These are phyloP conservation scores for Sparidentex hasta DNA, from an alignment of 2,797 vertebrate genomes.

Conservation along the genomic window DNA sequence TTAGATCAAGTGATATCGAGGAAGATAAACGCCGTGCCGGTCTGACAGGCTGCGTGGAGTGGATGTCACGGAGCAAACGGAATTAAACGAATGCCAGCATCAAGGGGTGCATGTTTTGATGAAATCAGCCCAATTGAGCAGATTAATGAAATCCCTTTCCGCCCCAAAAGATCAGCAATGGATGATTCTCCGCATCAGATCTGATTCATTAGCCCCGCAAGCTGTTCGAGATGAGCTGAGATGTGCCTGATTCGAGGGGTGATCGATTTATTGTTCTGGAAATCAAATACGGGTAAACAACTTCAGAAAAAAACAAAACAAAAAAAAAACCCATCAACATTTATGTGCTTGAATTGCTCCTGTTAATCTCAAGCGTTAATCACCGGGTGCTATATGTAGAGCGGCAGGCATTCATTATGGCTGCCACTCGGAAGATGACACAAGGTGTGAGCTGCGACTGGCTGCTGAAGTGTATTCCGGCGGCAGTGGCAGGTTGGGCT, in stretches of 20 bases:
- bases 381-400: conserved; percentile 57
- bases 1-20: conserved; percentile 73
- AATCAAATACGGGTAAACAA: conserved; percentile 43
- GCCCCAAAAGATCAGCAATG: conserved; percentile 38
- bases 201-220: conserved; percentile 26
- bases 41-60: conserved; percentile 55
- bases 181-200: conserved; percentile 42
- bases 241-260: conserved; percentile 9
- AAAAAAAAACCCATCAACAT: conserved; percentile 27
- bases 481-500: conserved; percentile 50
- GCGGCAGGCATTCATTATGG: conserved; percentile 62
- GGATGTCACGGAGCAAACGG: conserved; percentile 41
- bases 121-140: conserved; percentile 22
- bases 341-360: conserved; percentile 37
- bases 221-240: conserved; percentile 24
- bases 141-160: conserved; percentile 50
- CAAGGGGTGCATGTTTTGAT: conserved; percentile 38
- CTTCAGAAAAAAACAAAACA: conserved; percentile 44
- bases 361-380: conserved; percentile 60
- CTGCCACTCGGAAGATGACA: conserved; percentile 48
- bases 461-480: conserved; percentile 38
- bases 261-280: conserved; percentile 39
- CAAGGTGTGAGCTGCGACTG: conserved; percentile 44
- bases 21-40: conserved; percentile 50
- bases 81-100: conserved; percentile 64